Base-by-base conservation (phyloP, 2,797 vertebrate genomes). In the Esox masquinongy region DNA sequence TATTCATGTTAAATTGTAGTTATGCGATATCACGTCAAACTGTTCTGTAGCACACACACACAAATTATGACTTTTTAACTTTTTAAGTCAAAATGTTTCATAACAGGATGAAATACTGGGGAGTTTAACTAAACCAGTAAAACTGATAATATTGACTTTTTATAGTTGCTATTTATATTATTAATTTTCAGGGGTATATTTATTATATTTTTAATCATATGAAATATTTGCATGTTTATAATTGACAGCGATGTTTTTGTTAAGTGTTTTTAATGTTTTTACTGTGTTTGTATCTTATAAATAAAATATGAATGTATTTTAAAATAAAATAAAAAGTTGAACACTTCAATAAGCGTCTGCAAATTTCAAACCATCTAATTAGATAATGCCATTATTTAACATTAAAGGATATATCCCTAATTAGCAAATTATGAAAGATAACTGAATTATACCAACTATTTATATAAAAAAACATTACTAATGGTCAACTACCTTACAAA, bases 21-120 rank as follows among this genome's bases (percentile, higher is more conserved):
- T 15, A 34, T 31, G 29, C 5, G 26, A 67, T 16, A 67, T 36
- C 31, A 31, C 16, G 16, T 31, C 2, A 4, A 50, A 50, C 15
- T 26, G 36, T 19, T 29, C 49, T 70, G 2, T 70, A 24, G 24
- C 24, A 16, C 22, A 26, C 24, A 49, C 39, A 9, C 11, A 49
- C 19, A 50, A 31, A 70, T 51, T 47, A 70, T 70, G 68, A 64
- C 61, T 53, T 53, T 59, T 0, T n/a, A 53, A 59, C 53, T 16
- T n/a, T 22, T 59, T 19, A 53, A 53, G 50, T 53, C 16, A n/a
- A 53, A 53, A 5, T 7, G 17, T 53, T 53, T 53, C 64, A 36
- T 68, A 36, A 53, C 6, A 73, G 22, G 56, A 47, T 11, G 24
- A 69, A 39, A 4, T 26, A 43, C 67, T 69, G 19, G 31, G 15